A percentile compares a stretch with the other conserved stretches of the same genome.
phyloP scores from a whole-genome alignment of 2,888 invertebrate species.

The Erebia palarica region DNA sequence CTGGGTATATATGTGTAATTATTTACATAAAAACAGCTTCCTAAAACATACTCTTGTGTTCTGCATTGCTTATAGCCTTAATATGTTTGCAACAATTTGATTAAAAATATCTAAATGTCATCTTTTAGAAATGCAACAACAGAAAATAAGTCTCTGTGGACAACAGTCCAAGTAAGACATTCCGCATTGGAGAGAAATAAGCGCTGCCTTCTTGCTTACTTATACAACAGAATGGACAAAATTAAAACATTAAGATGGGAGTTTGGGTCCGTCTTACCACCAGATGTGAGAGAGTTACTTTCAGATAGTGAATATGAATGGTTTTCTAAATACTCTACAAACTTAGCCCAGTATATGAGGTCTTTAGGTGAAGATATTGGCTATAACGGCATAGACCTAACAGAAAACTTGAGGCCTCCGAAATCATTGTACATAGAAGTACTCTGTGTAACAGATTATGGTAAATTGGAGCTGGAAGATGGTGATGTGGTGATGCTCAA shows the following conservation, averaged over 20 bases:
- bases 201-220: constrained; percentile 92
- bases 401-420: constrained; percentile 93
- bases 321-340: constrained; percentile 94
- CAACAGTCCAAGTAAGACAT: constrained; percentile 92
- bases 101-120: not conserved
- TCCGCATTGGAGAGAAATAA: constrained; percentile 93
- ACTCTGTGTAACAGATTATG: constrained; percentile 93
- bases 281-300: constrained; percentile 90
- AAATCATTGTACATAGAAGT: constrained; percentile 97
- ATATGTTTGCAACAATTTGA: not conserved
- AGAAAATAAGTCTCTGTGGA: constrained; percentile 84
- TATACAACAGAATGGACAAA: constrained; percentile 90
- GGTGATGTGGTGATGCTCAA: constrained; percentile 95
- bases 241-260: constrained; percentile 97
- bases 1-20: too few relatives aligned
- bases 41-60: too few relatives aligned
- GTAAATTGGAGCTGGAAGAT: constrained; percentile 96
- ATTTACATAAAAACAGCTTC: too few relatives aligned
- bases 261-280: constrained; percentile 95
- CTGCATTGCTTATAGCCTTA: not conserved
- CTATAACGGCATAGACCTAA: constrained; percentile 90
- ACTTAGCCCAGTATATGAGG: constrained; percentile 94
- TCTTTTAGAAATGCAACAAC: constrained; percentile 76
- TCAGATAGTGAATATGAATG: constrained; percentile 92
- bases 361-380: constrained; percentile 89